These are phyloP conservation scores for Steinernema khuongi DNA, from an alignment of 1,140 invertebrate genomes.

Conservation along the genomic window DNA sequence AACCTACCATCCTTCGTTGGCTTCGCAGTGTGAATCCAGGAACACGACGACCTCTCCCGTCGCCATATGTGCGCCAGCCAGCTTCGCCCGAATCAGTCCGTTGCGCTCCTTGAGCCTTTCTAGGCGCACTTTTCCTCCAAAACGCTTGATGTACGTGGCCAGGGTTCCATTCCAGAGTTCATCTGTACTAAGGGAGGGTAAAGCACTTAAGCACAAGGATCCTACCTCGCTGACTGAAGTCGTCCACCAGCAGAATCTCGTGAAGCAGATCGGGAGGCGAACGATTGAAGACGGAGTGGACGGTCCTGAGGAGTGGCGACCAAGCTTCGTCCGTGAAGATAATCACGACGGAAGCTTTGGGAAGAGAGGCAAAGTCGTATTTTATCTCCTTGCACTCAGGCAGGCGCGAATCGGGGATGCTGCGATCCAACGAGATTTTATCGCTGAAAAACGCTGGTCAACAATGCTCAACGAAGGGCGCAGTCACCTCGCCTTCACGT, in stretches of 20 bases:
- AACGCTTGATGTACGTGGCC: conserved; percentile 68
- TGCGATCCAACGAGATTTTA: conserved; percentile 35
- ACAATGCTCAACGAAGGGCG: background rate
- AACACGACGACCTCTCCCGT: conserved; percentile 80
- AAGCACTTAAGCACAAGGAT: background rate
- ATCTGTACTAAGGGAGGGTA: conserved; percentile 59
- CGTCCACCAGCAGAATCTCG: conserved; percentile 82
- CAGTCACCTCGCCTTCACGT: conserved; percentile 35
- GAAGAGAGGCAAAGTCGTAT: conserved; percentile 59
- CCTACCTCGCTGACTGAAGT: conserved; percentile 73
- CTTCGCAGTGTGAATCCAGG: conserved; percentile 90
- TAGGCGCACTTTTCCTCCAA: conserved; percentile 66
- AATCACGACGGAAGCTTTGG: conserved; percentile 69
- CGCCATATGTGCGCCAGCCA: conserved; percentile 73
- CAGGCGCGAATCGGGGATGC: conserved; percentile 21
- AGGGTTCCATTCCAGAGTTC: conserved; percentile 70
- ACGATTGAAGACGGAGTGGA: conserved; percentile 79
- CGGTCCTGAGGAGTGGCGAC: conserved; percentile 74
- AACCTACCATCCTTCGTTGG: conserved; percentile 69
- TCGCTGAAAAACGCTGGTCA: conserved; percentile 26
- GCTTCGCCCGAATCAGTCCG: conserved; percentile 77
- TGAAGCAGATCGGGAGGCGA: conserved; percentile 68
- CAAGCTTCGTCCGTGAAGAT: conserved; percentile 85
- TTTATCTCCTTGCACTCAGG: conserved; percentile 29
- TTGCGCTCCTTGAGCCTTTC: conserved; percentile 70